Evolutionary conservation across 2,888 invertebrate species (phyloP).

Genomic region (Chloroclystis v-ata): DNA sequence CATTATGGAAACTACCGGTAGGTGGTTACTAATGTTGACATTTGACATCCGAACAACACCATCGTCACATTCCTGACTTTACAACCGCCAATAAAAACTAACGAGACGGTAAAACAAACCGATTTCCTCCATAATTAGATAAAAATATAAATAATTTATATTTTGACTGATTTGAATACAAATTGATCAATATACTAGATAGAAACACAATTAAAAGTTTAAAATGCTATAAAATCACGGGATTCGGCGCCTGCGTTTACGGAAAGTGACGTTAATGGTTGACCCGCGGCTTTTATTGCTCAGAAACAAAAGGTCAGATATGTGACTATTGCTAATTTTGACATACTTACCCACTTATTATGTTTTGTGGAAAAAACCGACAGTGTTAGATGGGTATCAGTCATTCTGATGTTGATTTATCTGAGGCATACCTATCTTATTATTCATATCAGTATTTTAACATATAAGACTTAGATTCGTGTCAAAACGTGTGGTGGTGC

Average conservation of each 20-base stretch:
- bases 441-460: no score
- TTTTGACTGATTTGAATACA: slow-evolving; percentile 26
- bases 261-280: slow-evolving; percentile 21
- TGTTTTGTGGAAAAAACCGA: neutral
- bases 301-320: slow-evolving; percentile 21
- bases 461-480: no score
- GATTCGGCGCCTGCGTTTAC: slow-evolving; percentile 22
- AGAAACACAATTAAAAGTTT: slow-evolving; percentile 28
- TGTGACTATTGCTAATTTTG: slow-evolving; percentile 6
- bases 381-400: no score
- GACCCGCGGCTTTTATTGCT: slow-evolving; percentile 26
- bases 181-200: slow-evolving; percentile 29
- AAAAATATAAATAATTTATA: slow-evolving; percentile 29
- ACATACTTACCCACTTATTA: neutral
- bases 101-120: slow-evolving; percentile 22
- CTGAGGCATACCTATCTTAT: no score
- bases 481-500: no score
- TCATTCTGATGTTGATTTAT: no score
- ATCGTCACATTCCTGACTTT: slow-evolving; percentile 30
- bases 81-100: slow-evolving; percentile 26
- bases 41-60: slow-evolving; percentile 17
- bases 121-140: slow-evolving; percentile 30
- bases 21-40: slow-evolving; percentile 17
- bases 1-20: neutral
- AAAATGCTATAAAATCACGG: slow-evolving; percentile 20